Percentiles rank a stretch among this genome's conserved stretches.
phyloP scores from a whole-genome alignment of 2,888 invertebrate species.

The Trachelus tabidus region DNA sequence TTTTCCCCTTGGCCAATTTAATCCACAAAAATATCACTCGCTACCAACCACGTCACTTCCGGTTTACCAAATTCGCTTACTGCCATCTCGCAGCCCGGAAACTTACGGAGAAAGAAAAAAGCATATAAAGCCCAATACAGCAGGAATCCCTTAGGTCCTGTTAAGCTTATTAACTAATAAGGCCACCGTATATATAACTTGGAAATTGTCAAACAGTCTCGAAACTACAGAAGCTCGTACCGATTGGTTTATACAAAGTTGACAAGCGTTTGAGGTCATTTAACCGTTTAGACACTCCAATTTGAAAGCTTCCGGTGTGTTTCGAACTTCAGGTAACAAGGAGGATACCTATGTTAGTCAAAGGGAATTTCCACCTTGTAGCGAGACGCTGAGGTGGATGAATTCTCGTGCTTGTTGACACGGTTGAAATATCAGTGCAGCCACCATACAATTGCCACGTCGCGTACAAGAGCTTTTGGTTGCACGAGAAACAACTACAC shows the following conservation, averaged over 20 bases:
- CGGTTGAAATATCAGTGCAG: slow-evolving; percentile 48
- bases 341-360: slow-evolving; percentile 36
- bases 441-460: neutral
- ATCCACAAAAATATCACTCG: neutral
- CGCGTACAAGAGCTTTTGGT: neutral
- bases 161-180: neutral
- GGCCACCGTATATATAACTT: neutral
- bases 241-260: slow-evolving; percentile 19
- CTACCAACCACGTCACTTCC: no score
- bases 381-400: slow-evolving; percentile 21
- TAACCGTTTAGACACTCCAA: slow-evolving; percentile 9
- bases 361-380: slow-evolving; percentile 52
- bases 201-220: neutral
- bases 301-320: neutral
- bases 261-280: slow-evolving; percentile 6
- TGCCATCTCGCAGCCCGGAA: neutral
- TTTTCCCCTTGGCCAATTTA: neutral
- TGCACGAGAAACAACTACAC: neutral
- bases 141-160: neutral
- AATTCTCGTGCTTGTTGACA: slow-evolving; percentile 32
- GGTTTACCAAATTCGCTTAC: no score
- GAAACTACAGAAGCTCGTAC: neutral
- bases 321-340: slow-evolving; percentile 17
- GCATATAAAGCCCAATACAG: neutral
- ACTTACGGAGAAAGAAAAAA: no score